Percentiles rank a stretch among this genome's conserved stretches.
Conservation (phyloP, 2,888 invertebrate genomes). For the Mayetiola destructor region DNA sequence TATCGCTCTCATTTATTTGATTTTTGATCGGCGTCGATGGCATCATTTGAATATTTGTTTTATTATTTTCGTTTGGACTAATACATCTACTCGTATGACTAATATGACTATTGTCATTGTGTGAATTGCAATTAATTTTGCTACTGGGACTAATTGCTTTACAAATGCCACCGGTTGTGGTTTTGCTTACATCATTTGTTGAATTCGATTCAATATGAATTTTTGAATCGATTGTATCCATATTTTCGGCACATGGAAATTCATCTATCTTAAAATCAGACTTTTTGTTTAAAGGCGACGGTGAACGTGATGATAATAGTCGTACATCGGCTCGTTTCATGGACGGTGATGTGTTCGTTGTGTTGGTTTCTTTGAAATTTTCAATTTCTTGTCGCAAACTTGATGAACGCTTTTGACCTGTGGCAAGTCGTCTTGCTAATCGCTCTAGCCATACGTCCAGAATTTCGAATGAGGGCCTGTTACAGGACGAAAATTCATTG, state of each 20-base stretch:
- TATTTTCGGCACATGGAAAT: background rate
- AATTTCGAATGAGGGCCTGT: slow-evolving; percentile 76
- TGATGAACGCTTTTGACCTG: slow-evolving; percentile 46
- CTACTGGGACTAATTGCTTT: background rate
- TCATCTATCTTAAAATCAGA: slow-evolving; percentile 1
- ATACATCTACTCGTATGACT: background rate
- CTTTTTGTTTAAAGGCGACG: slow-evolving; percentile 3
- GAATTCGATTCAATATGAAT: background rate
- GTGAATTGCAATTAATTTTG: background rate
- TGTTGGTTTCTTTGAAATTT: slow-evolving; percentile 44
- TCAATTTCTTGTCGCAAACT: slow-evolving; percentile 61
- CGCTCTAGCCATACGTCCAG: slow-evolving; percentile 80
- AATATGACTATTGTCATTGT: background rate
- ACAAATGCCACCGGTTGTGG: background rate
- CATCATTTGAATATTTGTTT: background rate
- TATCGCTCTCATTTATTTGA: background rate
- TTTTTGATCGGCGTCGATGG: background rate
- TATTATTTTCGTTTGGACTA: background rate
- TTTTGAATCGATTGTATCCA: slow-evolving; percentile 1
- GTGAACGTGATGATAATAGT: background rate
- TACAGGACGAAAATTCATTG: slow-evolving; percentile 19
- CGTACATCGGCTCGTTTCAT: background rate
- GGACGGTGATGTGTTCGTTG: background rate
- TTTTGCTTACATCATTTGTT: background rate
- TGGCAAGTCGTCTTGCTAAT: slow-evolving; percentile 54